Base-by-base conservation (phyloP, 2,797 vertebrate species). In the Aselliscus stoliczkanus region DNA sequence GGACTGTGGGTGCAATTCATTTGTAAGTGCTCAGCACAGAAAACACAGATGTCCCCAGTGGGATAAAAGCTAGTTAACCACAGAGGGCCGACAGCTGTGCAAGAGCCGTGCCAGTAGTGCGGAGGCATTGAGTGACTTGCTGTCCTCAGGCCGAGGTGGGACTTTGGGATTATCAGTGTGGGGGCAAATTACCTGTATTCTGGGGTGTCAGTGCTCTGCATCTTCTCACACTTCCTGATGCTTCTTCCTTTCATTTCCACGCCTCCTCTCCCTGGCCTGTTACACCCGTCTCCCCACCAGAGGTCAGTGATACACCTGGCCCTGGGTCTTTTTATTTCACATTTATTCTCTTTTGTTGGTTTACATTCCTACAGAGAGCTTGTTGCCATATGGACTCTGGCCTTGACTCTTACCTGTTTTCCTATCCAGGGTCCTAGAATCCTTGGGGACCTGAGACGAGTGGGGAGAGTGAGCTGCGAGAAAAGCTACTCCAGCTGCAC, bases 371-470 rank as follows among this genome's bases (percentile, higher is more conserved):
- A 72, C 20, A 88, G 93, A 80, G 34, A 84, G 31, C 17, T 34
- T 70, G 47, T 56, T 95, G 15, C 42, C 80, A 42, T 93, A 27
- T 27, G 85, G 50, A 52, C 39, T 85, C 44, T 88, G 83, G 11
- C 72, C 60, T 96, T 93, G 91, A 80, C 50, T 67, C 60, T 79
- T 67, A 73, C 27, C 89, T 92, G 1, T 72, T 86, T 94, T 92
- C 13, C 54, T 64, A 34, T 69, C 39, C 65, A 73, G 88, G 69
- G 1, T 39, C 90, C 37, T 10, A 15, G 23, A 75, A 67, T 85
- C 44, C 62, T 82, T 79, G 29, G 80, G 75, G 76, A 82, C 52
- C 52, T 21, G 11, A 69, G 31, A 92, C 34, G 31, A 27, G 20
- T 44, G 29, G 23, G 47, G n/a, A 58, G 56, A 69, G 25, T 23